Conservation (phyloP, 2,113 vertebrate genomes). For the Zapus hudsonius region DNA sequence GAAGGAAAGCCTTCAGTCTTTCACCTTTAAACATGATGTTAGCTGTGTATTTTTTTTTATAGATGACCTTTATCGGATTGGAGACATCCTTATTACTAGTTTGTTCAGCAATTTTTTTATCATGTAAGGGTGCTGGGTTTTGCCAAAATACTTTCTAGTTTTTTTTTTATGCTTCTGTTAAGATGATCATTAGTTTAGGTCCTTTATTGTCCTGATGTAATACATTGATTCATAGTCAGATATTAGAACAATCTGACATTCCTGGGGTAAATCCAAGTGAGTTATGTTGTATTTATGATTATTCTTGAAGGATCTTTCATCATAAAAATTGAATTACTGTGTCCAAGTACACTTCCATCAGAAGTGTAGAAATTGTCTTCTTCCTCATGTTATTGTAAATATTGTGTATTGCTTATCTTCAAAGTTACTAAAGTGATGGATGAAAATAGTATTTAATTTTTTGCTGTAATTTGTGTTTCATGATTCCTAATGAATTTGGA, state of each 20-base stretch:
- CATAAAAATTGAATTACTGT: conserved; percentile 38
- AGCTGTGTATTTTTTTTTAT: conserved; percentile 43
- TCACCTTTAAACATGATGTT: background rate
- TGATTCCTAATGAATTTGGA: background rate
- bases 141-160: conserved; percentile 13
- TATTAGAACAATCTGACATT: conserved; percentile 18
- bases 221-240: conserved; percentile 34
- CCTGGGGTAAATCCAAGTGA: conserved; percentile 8
- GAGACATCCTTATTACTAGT: background rate
- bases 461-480: conserved; percentile 32
- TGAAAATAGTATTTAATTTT: conserved; percentile 25
- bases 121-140: conserved; percentile 19
- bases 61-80: conserved; percentile 23
- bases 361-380: background rate
- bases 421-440: conserved; percentile 5
- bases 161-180: conserved; percentile 13
- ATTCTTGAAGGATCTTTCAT: conserved; percentile 42
- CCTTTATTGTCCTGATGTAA: background rate
- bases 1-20: background rate
- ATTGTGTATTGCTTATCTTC: conserved; percentile 34
- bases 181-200: conserved; percentile 8
- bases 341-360: conserved; percentile 20
- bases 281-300: conserved; percentile 35
- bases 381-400: background rate
- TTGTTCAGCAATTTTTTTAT: background rate